A percentile compares a stretch with the other conserved stretches of the same genome.
These are phyloP conservation scores for Callipepla squamata DNA, from an alignment of 2,113 vertebrate species.

Conservation along the genomic window DNA sequence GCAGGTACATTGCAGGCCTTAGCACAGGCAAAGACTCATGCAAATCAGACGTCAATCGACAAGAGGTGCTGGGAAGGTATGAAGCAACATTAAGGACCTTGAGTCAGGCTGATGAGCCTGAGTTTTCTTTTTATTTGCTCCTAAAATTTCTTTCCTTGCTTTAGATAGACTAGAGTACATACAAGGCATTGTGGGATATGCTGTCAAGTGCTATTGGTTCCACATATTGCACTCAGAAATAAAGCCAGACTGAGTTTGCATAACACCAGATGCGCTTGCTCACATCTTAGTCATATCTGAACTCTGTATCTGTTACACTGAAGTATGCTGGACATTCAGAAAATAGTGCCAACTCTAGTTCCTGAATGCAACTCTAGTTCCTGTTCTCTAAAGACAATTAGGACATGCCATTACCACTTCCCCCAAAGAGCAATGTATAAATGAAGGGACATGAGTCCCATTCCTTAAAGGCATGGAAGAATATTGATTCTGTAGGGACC, in stretches of 20 bases:
- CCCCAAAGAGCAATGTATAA: background rate
- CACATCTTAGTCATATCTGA: background rate
- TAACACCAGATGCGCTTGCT: background rate
- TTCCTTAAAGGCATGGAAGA: background rate
- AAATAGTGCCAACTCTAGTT: background rate
- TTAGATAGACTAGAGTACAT: background rate
- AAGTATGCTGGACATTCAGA: background rate
- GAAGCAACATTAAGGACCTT: constrained; percentile 59
- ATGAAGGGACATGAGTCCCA: background rate
- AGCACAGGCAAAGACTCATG: constrained; percentile 16
- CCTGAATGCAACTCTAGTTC: background rate
- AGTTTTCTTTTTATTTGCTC: constrained; percentile 22
- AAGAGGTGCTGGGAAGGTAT: constrained; percentile 59
- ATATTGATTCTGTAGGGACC: background rate
- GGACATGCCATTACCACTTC: background rate
- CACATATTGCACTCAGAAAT: background rate
- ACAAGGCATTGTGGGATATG: background rate
- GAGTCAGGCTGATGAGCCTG: constrained; percentile 26
- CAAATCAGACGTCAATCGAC: constrained; percentile 42
- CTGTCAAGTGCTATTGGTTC: constrained; percentile 18
- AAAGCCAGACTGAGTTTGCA: background rate
- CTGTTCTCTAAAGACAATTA: background rate
- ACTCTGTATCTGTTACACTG: background rate
- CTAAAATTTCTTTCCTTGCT: background rate
- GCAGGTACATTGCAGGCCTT: constrained; percentile 56